Percentiles rank a stretch among this genome's conserved stretches.
Conservation (phyloP, 2,113 vertebrate species). For the Trogon surrucura region DNA sequence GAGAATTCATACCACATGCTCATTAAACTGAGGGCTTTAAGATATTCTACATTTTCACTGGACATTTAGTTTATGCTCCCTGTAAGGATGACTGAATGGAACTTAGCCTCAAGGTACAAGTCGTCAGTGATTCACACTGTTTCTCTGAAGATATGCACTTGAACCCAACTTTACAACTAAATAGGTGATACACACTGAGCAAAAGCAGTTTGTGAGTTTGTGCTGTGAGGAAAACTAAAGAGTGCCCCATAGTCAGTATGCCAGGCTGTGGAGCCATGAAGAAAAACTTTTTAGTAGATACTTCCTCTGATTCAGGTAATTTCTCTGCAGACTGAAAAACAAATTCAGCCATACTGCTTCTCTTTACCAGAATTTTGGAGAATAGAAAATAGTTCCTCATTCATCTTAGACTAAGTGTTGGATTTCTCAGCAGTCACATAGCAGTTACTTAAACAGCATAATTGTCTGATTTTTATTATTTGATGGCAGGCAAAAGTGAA, state of each 20-base stretch:
- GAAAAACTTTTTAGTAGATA: background rate
- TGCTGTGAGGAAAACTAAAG: background rate
- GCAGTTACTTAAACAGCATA: background rate
- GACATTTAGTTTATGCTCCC: background rate
- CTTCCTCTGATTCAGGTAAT: background rate
- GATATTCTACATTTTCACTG: background rate
- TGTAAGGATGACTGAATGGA: background rate
- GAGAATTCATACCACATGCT: background rate
- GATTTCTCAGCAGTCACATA: slow-evolving; percentile 8
- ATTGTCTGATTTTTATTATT: slow-evolving; percentile 1
- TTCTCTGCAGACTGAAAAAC: background rate
- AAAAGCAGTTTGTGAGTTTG: background rate
- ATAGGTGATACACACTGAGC: background rate
- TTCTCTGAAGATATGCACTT: background rate
- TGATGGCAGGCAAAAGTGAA: background rate
- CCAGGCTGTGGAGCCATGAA: background rate
- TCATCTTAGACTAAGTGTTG: background rate
- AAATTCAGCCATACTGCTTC: background rate
- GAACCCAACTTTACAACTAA: background rate
- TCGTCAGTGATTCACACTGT: background rate
- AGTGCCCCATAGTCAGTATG: background rate
- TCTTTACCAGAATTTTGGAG: background rate
- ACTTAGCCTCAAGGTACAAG: background rate
- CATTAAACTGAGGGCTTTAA: slow-evolving; percentile 3
- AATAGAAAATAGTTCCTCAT: background rate